Evolutionary conservation across 2,797 vertebrate species (phyloP).

Genomic region (Clarias laeviceps): DNA sequence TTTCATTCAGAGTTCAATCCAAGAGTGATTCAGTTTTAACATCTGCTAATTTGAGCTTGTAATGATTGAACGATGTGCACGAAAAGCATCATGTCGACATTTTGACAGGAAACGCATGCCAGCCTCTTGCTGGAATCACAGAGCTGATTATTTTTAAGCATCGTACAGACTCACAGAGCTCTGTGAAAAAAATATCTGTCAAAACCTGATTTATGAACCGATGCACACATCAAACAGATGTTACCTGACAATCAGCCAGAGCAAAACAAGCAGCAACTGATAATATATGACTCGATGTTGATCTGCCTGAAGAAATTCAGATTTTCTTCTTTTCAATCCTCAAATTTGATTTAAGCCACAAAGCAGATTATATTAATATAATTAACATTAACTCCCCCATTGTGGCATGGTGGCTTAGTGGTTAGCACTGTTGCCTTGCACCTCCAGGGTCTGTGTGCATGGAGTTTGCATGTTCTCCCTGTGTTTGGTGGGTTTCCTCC

Average conservation of each 20-base stretch:
- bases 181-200: background rate
- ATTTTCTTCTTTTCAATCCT: background rate
- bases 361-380: background rate
- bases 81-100: background rate
- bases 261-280: slow-evolving; percentile 13
- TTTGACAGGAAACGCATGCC: slow-evolving; percentile 8
- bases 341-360: background rate
- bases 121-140: background rate
- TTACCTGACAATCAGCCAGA: background rate
- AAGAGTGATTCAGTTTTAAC: slow-evolving; percentile 27
- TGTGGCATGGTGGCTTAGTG: too few species aligned
- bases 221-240: background rate
- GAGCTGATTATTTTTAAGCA: background rate
- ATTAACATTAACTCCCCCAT: background rate
- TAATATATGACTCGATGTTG: background rate
- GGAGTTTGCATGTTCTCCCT: too few species aligned
- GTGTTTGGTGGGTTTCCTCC: too few species aligned
- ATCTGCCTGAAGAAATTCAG: background rate
- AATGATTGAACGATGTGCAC: background rate
- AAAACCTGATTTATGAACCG: background rate
- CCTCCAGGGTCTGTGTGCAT: too few species aligned
- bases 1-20: slow-evolving; percentile 12
- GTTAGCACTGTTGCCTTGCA: too few species aligned
- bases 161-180: background rate
- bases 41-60: slow-evolving; percentile 10